Percentiles rank a stretch among this genome's conserved stretches.
Conservation (phyloP, 2,888 invertebrate species). For the Lumbricus terrestris region DNA sequence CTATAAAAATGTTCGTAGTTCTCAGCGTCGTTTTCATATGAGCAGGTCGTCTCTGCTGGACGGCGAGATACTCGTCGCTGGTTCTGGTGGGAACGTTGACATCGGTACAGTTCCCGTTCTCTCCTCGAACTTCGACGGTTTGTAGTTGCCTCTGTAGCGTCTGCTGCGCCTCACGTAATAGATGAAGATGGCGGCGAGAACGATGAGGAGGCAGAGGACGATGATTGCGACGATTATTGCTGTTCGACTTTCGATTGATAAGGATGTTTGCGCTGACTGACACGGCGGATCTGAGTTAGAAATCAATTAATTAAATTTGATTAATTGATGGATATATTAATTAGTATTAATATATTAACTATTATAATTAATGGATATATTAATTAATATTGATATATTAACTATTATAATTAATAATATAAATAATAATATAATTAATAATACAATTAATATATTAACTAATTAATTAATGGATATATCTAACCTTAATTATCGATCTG, state of each 20-base stretch:
- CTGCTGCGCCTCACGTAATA: constrained; percentile 26
- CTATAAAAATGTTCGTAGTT: too few relatives aligned
- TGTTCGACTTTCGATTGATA: neutral
- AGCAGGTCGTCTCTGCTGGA: neutral
- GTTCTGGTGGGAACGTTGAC: neutral
- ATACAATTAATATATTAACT: too few relatives aligned
- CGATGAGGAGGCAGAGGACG: constrained; percentile 22
- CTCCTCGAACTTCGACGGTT: constrained; percentile 29
- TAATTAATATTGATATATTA: too few relatives aligned
- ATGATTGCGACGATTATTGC: constrained; percentile 14
- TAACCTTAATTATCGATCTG: too few relatives aligned
- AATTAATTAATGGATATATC: too few relatives aligned
- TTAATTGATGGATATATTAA: too few relatives aligned
- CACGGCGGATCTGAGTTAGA: neutral
- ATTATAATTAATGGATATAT: too few relatives aligned
- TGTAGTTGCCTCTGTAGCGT: constrained; percentile 31
- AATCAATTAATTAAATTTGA: too few relatives aligned
- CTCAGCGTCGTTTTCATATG: too few relatives aligned
- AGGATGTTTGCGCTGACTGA: neutral
- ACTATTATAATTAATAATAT: too few relatives aligned
- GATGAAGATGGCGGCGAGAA: constrained; percentile 17
- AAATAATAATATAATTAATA: too few relatives aligned
- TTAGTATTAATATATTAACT: too few relatives aligned
- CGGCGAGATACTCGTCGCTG: neutral
- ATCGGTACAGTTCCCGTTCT: neutral